Evolutionary conservation across 2,113 vertebrate genomes (phyloP).

Genomic region (Candoia aspera): DNA sequence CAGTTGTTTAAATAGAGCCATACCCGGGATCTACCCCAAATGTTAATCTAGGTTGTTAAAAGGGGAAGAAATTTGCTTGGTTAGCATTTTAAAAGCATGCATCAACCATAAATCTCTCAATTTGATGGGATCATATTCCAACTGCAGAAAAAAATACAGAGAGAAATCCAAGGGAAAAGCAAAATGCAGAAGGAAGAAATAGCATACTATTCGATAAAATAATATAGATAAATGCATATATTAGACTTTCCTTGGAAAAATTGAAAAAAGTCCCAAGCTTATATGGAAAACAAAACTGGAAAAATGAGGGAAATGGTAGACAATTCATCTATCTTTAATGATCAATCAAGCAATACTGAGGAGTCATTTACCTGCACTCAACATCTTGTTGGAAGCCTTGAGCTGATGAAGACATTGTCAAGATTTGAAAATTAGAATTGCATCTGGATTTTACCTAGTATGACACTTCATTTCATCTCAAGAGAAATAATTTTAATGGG

Average conservation of each 20-base stretch:
- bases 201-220: too few species aligned
- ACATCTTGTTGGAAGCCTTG: neutral
- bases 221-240: too few species aligned
- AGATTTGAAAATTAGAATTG: neutral
- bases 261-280: too few species aligned
- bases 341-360: neutral
- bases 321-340: too few species aligned
- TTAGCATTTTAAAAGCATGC: neutral
- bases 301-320: too few species aligned
- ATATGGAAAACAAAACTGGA: too few species aligned
- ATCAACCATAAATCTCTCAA: neutral
- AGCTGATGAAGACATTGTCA: neutral
- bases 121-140: neutral
- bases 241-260: too few species aligned
- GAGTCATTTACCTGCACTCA: neutral
- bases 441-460: neutral
- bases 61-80: neutral
- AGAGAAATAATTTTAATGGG: neutral
- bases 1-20: neutral
- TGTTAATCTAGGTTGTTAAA: neutral
- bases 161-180: neutral
- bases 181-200: too few species aligned
- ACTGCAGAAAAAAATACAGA: neutral
- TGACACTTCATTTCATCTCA: neutral
- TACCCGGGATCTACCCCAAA: neutral